phyloP scores from a whole-genome alignment of 2,888 invertebrate genomes.

The Sylvicola cinctus region DNA sequence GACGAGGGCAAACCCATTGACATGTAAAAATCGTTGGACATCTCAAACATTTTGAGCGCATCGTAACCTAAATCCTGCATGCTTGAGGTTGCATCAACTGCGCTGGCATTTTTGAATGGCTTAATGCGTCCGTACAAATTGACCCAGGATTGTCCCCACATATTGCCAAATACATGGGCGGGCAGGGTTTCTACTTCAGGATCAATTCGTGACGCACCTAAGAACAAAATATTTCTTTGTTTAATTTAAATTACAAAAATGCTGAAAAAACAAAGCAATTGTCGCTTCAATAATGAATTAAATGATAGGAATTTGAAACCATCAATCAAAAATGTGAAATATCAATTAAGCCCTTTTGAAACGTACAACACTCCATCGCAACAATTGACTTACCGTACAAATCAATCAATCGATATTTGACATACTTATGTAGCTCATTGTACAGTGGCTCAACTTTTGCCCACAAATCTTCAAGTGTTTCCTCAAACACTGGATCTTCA shows the following conservation, averaged over 20 bases:
- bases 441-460: slow-evolving; percentile 14
- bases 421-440: slow-evolving; percentile 19
- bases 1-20: slow-evolving; percentile 27
- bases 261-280: no score
- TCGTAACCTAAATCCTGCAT: slow-evolving; percentile 19
- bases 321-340: no score
- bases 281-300: no score
- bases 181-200: no score
- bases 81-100: slow-evolving; percentile 27
- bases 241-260: no score
- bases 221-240: no score
- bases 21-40: slow-evolving; percentile 28
- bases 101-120: slow-evolving; percentile 15
- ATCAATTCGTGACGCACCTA: slow-evolving; percentile 30
- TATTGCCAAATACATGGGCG: slow-evolving; percentile 32
- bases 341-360: no score
- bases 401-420: slow-evolving; percentile 15
- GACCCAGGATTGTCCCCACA: slow-evolving; percentile 25
- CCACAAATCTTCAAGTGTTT: slow-evolving; percentile 14
- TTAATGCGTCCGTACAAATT: slow-evolving; percentile 22
- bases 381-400: slow-evolving; percentile 14
- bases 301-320: no score
- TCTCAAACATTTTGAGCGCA: slow-evolving; percentile 23
- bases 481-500: slow-evolving; percentile 19
- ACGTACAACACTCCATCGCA: no score